Conservation (phyloP, 2,797 vertebrate genomes). For the Phyllotis vaccarum region DNA sequence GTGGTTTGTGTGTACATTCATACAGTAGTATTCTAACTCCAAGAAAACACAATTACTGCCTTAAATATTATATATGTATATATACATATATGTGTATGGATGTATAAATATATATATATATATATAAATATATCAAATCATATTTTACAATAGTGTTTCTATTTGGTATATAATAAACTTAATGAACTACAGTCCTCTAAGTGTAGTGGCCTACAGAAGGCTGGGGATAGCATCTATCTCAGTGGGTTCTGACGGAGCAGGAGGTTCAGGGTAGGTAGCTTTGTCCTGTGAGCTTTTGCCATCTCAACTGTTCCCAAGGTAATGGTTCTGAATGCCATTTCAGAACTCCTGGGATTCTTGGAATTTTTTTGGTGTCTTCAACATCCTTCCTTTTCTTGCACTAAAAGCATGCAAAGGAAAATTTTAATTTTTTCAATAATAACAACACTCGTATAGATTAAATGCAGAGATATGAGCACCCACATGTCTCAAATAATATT, state of each 20-base stretch:
- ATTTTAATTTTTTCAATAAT: conserved; percentile 1
- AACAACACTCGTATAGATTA: not conserved
- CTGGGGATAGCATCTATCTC: not conserved
- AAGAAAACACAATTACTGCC: not conserved
- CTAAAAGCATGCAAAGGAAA: not conserved
- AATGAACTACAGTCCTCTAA: not conserved
- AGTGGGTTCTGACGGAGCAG: not conserved
- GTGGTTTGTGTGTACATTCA: not conserved
- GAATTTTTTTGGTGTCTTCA: not conserved
- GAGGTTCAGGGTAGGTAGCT: not conserved
- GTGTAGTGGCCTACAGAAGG: not conserved
- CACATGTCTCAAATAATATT: not conserved
- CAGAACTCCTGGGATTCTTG: not conserved
- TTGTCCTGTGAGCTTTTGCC: not conserved
- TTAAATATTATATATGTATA: not conserved
- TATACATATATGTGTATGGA: not conserved
- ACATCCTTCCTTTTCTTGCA: not conserved
- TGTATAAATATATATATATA: not conserved
- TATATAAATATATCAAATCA: not conserved
- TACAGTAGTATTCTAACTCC: not conserved
- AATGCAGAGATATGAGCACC: not conserved
- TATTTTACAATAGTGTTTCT: not conserved
- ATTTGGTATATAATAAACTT: not conserved
- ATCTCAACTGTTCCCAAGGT: not conserved
- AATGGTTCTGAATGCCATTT: not conserved